A percentile compares a stretch with the other conserved stretches of the same genome.
Evolutionary conservation across 2,113 vertebrate species (phyloP).

Genomic region (Cettia cetti): DNA sequence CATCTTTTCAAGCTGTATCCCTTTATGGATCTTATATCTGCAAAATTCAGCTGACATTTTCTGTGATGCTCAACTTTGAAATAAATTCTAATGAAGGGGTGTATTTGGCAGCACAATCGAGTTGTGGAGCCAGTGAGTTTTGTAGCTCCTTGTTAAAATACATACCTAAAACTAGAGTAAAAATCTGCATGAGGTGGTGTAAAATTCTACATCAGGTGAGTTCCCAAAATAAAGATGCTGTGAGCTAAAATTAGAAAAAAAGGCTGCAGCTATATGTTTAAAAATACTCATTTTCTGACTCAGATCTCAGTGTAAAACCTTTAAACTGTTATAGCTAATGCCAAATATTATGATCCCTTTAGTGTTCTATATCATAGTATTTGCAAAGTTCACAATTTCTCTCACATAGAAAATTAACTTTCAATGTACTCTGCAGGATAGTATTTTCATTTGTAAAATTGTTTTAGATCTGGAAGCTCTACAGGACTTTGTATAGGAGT

Average conservation of each 20-base stretch:
- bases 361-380: background rate
- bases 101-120: background rate
- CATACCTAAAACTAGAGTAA: background rate
- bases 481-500: background rate
- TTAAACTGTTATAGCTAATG: background rate
- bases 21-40: background rate
- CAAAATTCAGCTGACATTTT: background rate
- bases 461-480: background rate
- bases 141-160: background rate
- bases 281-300: background rate
- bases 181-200: background rate
- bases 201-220: background rate
- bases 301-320: background rate
- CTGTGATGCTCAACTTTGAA: background rate
- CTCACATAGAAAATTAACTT: background rate
- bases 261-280: background rate
- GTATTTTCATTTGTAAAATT: background rate
- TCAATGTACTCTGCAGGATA: background rate
- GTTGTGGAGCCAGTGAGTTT: background rate
- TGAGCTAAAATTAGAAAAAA: background rate
- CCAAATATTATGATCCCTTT: background rate
- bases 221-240: background rate
- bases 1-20: background rate
- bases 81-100: background rate
- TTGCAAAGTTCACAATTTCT: background rate